Evolutionary conservation across 2,888 invertebrate genomes (phyloP).

Genomic region (Sceliomorpha sp.): DNA sequence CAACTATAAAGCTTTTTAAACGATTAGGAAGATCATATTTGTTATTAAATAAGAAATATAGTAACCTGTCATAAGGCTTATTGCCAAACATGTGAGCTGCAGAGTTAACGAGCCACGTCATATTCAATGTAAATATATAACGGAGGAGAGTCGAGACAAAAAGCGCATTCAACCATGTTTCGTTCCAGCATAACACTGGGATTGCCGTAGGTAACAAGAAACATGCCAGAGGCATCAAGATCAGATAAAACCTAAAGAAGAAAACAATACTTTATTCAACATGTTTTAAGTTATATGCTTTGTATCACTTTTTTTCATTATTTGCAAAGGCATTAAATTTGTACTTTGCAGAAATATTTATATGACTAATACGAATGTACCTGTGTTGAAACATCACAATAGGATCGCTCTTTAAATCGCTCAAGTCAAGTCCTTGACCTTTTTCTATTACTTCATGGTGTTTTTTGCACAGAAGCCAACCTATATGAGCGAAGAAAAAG

Average conservation of each 20-base stretch:
- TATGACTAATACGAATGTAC: constrained; percentile 77
- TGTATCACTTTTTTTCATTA: no score
- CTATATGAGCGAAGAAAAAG: constrained; percentile 97
- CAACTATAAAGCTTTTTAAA: no score
- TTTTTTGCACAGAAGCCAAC: constrained; percentile 95
- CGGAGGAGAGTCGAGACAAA: constrained; percentile 86
- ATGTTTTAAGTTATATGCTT: constrained; percentile 1
- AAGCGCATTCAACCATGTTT: constrained; percentile 85
- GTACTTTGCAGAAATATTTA: no score
- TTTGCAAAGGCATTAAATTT: no score
- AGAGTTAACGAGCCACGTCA: constrained; percentile 95
- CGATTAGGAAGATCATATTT: no score
- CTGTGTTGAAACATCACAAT: constrained; percentile 93
- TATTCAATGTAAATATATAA: constrained; percentile 88
- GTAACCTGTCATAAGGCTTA: constrained; percentile 87
- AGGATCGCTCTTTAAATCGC: constrained; percentile 90
- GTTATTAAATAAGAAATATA: no score
- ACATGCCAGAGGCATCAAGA: constrained; percentile 85
- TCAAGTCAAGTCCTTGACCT: constrained; percentile 91
- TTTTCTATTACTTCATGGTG: constrained; percentile 94
- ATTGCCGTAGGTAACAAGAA: constrained; percentile 87
- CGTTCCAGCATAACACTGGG: constrained; percentile 87
- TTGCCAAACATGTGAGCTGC: constrained; percentile 90
- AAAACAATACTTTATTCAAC: background rate
- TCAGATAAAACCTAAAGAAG: constrained; percentile 83